Conservation (phyloP, 1,140 invertebrate species). For the Penaeus japonicus region DNA sequence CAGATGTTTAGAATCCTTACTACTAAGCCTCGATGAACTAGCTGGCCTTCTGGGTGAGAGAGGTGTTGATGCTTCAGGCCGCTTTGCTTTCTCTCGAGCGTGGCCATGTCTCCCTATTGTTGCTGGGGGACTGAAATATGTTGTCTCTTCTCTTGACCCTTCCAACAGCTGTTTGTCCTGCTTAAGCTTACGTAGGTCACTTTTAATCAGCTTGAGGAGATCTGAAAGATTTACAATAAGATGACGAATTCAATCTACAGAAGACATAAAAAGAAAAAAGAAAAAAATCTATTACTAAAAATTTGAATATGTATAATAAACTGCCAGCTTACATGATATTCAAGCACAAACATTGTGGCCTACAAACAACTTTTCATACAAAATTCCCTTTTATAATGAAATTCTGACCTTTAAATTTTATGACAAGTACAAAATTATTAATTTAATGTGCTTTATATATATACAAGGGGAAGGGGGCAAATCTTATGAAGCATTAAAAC, state of each 20-base stretch:
- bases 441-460: too few relatives aligned
- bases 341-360: too few relatives aligned
- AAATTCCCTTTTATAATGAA: too few relatives aligned
- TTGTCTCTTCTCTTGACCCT: background rate
- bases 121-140: background rate
- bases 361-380: too few relatives aligned
- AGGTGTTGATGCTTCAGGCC: background rate
- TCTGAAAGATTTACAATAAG: background rate
- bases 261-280: background rate
- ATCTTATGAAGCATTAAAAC: too few relatives aligned
- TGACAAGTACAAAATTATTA: too few relatives aligned
- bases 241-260: background rate
- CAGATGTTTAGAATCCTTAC: background rate
- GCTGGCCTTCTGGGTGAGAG: background rate
- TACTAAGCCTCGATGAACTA: background rate
- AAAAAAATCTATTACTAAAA: background rate
- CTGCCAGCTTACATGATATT: too few relatives aligned
- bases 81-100: background rate
- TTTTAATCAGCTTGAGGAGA: constrained; percentile 38
- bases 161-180: background rate
- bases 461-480: too few relatives aligned
- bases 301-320: too few relatives aligned
- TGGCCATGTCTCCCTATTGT: background rate
- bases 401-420: too few relatives aligned
- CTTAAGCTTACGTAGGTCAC: constrained; percentile 29